Conservation (phyloP, 2,888 invertebrate species). For the Archips xylosteana region DNA sequence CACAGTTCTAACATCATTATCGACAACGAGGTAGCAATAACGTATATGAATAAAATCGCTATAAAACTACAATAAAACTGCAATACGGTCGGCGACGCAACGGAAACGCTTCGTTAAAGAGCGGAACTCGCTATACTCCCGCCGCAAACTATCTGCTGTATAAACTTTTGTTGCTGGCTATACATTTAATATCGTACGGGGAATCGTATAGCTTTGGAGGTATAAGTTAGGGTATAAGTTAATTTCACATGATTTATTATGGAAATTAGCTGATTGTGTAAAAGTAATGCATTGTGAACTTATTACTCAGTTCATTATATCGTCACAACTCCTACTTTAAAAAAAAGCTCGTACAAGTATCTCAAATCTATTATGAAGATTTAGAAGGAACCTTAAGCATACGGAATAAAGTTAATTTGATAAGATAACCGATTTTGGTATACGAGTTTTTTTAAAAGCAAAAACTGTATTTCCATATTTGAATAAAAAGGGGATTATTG, state of each 20-base stretch:
- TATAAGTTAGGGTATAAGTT: constrained; percentile 1
- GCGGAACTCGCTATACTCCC: constrained; percentile 42
- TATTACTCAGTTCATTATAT: too few species aligned
- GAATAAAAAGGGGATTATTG: too few species aligned
- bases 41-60: constrained; percentile 40
- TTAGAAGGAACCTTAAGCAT: too few species aligned
- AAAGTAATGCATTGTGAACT: too few species aligned
- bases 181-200: constrained; percentile 14
- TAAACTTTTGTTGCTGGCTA: constrained; percentile 36
- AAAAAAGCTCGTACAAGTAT: too few species aligned
- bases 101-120: constrained; percentile 49
- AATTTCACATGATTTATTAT: background rate
- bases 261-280: background rate
- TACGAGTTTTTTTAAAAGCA: too few species aligned
- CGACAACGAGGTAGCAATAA: constrained; percentile 26
- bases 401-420: too few species aligned
- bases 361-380: too few species aligned
- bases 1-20: constrained; percentile 37
- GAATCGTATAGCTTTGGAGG: constrained; percentile 22
- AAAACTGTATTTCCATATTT: too few species aligned
- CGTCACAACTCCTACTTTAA: too few species aligned
- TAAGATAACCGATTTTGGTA: too few species aligned
- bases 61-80: constrained; percentile 46
- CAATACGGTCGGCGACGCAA: constrained; percentile 46
- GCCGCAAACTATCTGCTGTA: constrained; percentile 37